Evolutionary conservation across 1,140 invertebrate genomes (phyloP).

Genomic region (Panagrolaimus sp.): DNA sequence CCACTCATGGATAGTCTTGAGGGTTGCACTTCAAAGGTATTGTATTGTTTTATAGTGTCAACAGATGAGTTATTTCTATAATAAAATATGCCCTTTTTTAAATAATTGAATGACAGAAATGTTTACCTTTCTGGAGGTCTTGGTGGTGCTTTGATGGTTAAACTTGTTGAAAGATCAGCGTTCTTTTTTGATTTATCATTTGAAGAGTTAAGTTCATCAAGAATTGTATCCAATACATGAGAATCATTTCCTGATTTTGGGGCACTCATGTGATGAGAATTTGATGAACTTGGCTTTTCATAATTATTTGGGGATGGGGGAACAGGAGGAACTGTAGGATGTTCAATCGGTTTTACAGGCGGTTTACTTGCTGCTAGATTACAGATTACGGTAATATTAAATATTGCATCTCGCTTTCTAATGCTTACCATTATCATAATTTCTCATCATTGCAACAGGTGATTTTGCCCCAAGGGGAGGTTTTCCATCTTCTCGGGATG

Average conservation of each 20-base stretch:
- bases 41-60: conserved; percentile 22
- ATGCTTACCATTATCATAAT: not conserved
- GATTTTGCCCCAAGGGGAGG: conserved; percentile 19
- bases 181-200: not conserved
- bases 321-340: conserved; percentile 10
- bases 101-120: not conserved
- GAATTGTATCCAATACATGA: conserved; percentile 35
- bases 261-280: not conserved
- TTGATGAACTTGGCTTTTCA: conserved; percentile 21
- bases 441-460: conserved; percentile 15
- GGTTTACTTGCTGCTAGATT: conserved; percentile 12
- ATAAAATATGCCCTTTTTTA: not conserved
- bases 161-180: conserved; percentile 7
- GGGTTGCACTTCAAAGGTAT: conserved; percentile 17
- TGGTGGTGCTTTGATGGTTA: conserved; percentile 17
- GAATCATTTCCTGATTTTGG: conserved; percentile 20
- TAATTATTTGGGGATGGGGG: conserved; percentile 19
- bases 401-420: conserved; percentile 16
- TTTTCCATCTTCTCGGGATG: conserved; percentile 16
- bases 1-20: too few species aligned
- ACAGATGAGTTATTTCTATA: conserved; percentile 18
- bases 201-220: conserved; percentile 32
- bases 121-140: conserved; percentile 24
- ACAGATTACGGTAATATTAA: not conserved
- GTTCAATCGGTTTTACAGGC: conserved; percentile 18